These are phyloP conservation scores for Lottia scabra DNA, from an alignment of 2,888 invertebrate genomes.

Conservation along the genomic window DNA sequence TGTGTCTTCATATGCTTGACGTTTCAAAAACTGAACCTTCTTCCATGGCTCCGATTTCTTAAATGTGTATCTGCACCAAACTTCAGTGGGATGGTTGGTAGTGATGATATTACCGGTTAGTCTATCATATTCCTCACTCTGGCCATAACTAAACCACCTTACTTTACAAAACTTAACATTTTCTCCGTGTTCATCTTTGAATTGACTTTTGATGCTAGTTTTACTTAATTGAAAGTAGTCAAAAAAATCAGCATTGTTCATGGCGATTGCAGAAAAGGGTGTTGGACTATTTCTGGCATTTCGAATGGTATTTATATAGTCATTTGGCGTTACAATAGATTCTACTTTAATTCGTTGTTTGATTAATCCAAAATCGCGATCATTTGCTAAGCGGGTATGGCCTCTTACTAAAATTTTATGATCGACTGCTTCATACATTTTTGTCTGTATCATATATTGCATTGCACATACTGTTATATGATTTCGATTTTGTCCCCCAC, in stretches of 20 bases:
- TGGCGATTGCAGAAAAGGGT: constrained; percentile 3
- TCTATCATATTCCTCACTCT: constrained; percentile 9
- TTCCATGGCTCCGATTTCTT: background rate
- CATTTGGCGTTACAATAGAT: background rate
- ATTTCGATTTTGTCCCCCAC: background rate
- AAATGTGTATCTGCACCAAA: constrained; percentile 6
- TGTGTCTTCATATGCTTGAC: background rate
- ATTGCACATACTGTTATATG: background rate
- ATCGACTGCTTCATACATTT: background rate
- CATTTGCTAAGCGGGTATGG: background rate
- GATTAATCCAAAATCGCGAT: background rate
- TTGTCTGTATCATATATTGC: background rate
- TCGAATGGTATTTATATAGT: background rate
- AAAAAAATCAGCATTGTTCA: background rate
- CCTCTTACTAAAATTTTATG: background rate
- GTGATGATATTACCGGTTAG: background rate
- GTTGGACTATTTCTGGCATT: background rate
- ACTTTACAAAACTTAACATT: constrained; percentile 10
- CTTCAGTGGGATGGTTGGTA: constrained; percentile 9
- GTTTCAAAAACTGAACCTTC: background rate
- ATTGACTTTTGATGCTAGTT: background rate
- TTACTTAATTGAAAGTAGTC: constrained; percentile 1
- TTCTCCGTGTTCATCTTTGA: background rate
- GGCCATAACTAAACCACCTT: constrained; percentile 11
- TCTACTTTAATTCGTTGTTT: background rate